Evolutionary conservation across 35 echinoderm and acorn worm species (phyloP).

Genomic region (Lytechinus pictus): DNA sequence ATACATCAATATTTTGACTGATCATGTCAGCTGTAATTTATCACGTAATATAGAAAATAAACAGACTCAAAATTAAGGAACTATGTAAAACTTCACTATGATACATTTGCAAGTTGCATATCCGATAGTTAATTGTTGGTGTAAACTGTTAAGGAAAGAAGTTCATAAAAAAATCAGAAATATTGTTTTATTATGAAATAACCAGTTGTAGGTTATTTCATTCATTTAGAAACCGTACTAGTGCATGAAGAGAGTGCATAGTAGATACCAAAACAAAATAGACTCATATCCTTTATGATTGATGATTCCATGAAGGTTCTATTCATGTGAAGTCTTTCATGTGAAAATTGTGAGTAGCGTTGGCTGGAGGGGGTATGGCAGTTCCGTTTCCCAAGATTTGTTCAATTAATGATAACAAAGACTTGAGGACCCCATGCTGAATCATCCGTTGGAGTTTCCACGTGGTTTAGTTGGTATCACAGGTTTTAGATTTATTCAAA

Average conservation of each 20-base stretch:
- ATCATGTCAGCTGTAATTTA: background rate
- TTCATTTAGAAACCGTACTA: background rate
- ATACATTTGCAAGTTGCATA: background rate
- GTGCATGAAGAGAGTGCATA: background rate
- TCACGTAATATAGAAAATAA: background rate
- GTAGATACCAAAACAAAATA: background rate
- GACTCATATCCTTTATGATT: background rate
- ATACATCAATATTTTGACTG: background rate
- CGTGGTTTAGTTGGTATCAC: too few relatives aligned
- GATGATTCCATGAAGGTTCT: background rate
- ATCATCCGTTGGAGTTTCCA: too few relatives aligned
- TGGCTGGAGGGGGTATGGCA: too few relatives aligned
- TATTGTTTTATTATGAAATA: too few relatives aligned
- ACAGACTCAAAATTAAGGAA: background rate
- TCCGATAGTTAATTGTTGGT: background rate
- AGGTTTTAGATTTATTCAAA: too few relatives aligned
- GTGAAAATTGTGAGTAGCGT: background rate
- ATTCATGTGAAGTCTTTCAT: background rate
- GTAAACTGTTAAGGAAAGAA: too few relatives aligned
- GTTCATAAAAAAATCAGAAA: too few relatives aligned
- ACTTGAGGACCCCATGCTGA: too few relatives aligned
- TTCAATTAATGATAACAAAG: too few relatives aligned
- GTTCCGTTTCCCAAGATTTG: too few relatives aligned
- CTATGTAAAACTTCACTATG: background rate
- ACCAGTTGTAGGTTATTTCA: background rate